Evolutionary conservation across 2,113 vertebrate genomes (phyloP).

Genomic region (Clarias magur): DNA sequence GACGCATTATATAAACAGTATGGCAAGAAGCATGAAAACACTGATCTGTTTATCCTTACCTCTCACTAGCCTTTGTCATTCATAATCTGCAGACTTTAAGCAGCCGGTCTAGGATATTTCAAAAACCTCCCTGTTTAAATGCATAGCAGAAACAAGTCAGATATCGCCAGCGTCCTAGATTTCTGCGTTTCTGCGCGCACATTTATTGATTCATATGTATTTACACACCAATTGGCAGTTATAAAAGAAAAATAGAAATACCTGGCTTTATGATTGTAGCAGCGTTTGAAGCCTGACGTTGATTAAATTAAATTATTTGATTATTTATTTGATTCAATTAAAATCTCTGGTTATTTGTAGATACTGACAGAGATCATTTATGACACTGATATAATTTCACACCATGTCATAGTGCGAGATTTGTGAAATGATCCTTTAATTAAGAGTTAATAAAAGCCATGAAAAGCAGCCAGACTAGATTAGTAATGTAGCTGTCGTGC

Average conservation of each 20-base stretch:
- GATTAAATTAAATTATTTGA: neutral
- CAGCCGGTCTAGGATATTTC: neutral
- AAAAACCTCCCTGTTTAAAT: neutral
- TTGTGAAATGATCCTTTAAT: slow-evolving; percentile 23
- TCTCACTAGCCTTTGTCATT: neutral
- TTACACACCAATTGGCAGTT: neutral
- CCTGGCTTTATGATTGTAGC: neutral
- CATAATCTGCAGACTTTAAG: neutral
- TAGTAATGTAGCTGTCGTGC: slow-evolving; percentile 1
- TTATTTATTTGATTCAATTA: neutral
- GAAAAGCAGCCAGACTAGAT: slow-evolving; percentile 11
- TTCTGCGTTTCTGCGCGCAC: neutral
- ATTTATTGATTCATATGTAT: neutral
- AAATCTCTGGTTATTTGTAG: neutral
- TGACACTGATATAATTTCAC: slow-evolving; percentile 33
- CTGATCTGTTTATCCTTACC: neutral
- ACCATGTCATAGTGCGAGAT: slow-evolving; percentile 16
- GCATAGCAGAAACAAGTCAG: neutral
- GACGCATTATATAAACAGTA: neutral
- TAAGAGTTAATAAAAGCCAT: neutral
- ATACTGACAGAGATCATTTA: neutral
- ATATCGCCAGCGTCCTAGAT: neutral
- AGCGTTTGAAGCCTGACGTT: neutral
- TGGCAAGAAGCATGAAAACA: neutral
- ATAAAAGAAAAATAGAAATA: neutral